Percentiles rank a stretch among this genome's conserved stretches.
Evolutionary conservation across 2,797 vertebrate species (phyloP).

Genomic region (Acipenser ruthenus): DNA sequence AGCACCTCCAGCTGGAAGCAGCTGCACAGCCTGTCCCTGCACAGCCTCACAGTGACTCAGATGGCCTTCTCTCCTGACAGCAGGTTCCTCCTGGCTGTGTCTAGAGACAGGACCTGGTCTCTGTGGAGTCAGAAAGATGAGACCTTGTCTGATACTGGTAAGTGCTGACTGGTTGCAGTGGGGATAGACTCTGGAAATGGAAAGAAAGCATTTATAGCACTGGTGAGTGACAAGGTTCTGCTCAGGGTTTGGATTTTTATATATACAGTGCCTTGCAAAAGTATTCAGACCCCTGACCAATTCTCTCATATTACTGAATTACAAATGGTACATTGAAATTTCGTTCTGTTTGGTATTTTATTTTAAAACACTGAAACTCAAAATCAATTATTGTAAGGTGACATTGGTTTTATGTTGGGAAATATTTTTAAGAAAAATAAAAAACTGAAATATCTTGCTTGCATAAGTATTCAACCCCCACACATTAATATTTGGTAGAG

Average conservation of each 20-base stretch:
- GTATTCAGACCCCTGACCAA: background rate
- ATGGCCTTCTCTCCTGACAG: conserved; percentile 87
- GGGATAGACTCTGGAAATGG: background rate
- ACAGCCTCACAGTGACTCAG: conserved; percentile 91
- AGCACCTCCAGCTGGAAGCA: conserved; percentile 79
- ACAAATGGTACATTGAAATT: too few species aligned
- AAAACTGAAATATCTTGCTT: too few species aligned
- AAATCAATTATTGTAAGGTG: too few species aligned
- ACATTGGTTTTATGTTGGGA: too few species aligned
- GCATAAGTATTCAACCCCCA: too few species aligned
- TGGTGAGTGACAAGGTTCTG: too few species aligned
- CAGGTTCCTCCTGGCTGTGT: conserved; percentile 78
- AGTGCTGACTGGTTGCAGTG: conserved; percentile 16
- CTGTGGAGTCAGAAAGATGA: conserved; percentile 68
- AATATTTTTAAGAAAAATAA: too few species aligned
- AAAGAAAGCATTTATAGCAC: background rate
- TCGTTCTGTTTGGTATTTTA: too few species aligned
- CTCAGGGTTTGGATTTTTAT: too few species aligned
- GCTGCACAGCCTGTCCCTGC: conserved; percentile 76
- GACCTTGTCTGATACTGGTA: conserved; percentile 58
- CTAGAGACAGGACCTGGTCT: conserved; percentile 92
- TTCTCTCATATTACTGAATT: too few species aligned
- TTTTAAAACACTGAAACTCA: too few species aligned
- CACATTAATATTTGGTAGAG: too few species aligned
- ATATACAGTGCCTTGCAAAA: background rate